Evolutionary conservation across 2,888 invertebrate genomes (phyloP), one percentile per base, ranked within the genome.

Genomic region (Halictus quadricinctus): DNA sequence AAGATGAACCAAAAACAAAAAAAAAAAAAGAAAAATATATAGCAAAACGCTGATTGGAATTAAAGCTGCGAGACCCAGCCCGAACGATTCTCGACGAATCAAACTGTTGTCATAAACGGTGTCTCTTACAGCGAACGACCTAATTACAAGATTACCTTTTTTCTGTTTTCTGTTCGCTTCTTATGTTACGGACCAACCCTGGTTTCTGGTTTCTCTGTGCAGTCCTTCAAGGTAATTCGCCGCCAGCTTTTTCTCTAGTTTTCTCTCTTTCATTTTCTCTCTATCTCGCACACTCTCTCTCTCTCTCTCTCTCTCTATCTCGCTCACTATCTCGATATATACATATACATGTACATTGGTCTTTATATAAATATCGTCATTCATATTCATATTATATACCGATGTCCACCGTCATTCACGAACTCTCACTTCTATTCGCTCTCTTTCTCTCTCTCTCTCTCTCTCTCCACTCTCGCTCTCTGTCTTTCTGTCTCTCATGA

Each of bases 131-230:
- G 91, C 89, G 90, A 92, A 90, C 91, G 80, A 90, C 89, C 86
- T 93, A 92, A 93, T 88, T 93, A 90, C 92, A 94, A 93, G 88
- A 90, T 91, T 92, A 93, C 90, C 89, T 93, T 92, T 92, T 92
- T 92, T 94, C 94, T 94, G 94, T 94, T 94, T 93, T 94, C 93
- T 93, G 93, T 94, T 94, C 92, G 93, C 94, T 94, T 94, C 94
- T 94, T 94, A 93, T 93, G 92, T 94, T 94, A 93, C 90, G 93
- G 94, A 94, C 91, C 92, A 90, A 92, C 92, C 90, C 91, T 92
- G 94, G 93, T 94, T 94, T 93, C 94, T 92, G 94, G 93, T 93
- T 94, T 93, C 93, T 93, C 93, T 94, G 91, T 93, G 93, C 94
- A 94, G 94, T 93, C 93, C 91, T 94, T 94, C 92, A 94, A 94